Conservation (phyloP, 2,797 vertebrate species). For the Falco peregrinus region DNA sequence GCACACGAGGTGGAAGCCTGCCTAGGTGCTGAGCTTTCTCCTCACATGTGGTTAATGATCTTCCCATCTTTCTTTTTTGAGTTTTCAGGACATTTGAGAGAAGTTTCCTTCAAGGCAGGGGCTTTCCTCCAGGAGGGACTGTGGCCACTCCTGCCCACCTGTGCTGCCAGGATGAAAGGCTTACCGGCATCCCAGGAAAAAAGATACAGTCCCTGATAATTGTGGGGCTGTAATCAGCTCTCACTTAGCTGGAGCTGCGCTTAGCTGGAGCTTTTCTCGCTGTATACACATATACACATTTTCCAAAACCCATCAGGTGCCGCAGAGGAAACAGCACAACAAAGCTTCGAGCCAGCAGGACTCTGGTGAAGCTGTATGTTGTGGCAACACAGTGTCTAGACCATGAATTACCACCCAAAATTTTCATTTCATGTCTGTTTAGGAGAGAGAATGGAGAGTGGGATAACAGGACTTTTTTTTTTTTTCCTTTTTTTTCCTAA, state of each 20-base stretch:
- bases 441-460: not conserved
- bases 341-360: not conserved
- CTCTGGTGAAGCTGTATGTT: fast-evolving
- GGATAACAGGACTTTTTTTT: not conserved
- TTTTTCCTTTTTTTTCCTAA: too few species aligned
- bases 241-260: not conserved
- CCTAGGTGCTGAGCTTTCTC: not conserved
- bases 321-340: not conserved
- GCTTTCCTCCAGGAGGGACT: not conserved
- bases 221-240: not conserved
- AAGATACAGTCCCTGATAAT: not conserved
- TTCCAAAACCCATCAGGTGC: not conserved
- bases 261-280: not conserved
- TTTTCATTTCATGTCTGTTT: not conserved
- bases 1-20: not conserved
- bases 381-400: not conserved
- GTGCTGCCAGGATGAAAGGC: not conserved
- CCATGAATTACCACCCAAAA: not conserved
- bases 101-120: not conserved
- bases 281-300: not conserved
- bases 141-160: not conserved
- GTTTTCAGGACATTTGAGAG: not conserved
- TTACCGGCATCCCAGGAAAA: not conserved
- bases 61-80: not conserved
- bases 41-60: not conserved